Evolutionary conservation across 2,797 vertebrate genomes (phyloP).

Genomic region (Pachyuromys duprasi): DNA sequence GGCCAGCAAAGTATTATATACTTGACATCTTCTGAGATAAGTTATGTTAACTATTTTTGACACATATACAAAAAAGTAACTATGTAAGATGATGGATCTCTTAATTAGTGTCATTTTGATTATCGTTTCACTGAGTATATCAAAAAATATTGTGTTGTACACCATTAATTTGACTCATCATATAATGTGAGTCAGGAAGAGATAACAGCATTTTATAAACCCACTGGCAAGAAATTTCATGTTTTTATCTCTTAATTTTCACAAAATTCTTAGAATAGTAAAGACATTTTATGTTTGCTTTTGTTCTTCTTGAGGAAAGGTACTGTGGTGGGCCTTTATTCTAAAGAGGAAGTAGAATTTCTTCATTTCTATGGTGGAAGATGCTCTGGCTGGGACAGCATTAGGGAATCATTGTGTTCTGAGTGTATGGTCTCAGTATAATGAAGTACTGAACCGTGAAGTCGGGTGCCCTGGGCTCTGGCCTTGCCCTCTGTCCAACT

Average conservation of each 20-base stretch:
- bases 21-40: not conserved
- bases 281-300: constrained; percentile 35
- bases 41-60: not conserved
- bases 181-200: not conserved
- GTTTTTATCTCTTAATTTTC: constrained; percentile 24
- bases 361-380: constrained; percentile 47
- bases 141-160: not conserved
- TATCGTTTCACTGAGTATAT: not conserved
- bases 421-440: not conserved
- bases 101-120: not conserved
- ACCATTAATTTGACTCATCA: not conserved
- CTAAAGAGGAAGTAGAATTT: constrained; percentile 52
- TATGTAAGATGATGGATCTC: not conserved
- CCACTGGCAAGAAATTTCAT: not conserved
- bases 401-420: not conserved
- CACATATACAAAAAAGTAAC: not conserved
- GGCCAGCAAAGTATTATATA: not conserved
- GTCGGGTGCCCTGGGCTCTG: constrained; percentile 2
- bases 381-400: not conserved
- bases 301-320: constrained; percentile 16
- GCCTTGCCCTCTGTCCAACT: not conserved
- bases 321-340: not conserved
- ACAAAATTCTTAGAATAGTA: not conserved
- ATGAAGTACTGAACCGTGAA: not conserved
- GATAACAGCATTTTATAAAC: constrained; percentile 20